Conservation (phyloP, 2,888 invertebrate species). For the Scotopteryx bipunctaria region DNA sequence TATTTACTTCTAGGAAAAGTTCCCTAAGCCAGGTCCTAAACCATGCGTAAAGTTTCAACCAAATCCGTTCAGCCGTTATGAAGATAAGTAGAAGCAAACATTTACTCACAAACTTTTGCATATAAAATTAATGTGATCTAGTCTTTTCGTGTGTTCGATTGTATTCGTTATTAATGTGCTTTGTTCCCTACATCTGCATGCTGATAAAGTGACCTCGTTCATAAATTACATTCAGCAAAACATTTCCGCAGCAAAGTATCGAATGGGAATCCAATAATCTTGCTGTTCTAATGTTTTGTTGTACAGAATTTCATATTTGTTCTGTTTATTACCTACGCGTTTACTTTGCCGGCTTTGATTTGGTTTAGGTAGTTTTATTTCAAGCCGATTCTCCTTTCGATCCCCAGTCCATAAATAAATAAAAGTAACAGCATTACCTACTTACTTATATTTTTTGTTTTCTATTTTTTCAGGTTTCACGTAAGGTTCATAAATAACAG, state of each 20-base stretch:
- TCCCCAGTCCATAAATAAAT: too few species aligned
- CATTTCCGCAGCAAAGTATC: constrained; percentile 40
- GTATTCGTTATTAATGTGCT: constrained; percentile 21
- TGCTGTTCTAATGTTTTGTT: constrained; percentile 20
- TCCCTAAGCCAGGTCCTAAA: too few species aligned
- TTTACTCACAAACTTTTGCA: too few species aligned
- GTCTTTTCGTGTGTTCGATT: not conserved
- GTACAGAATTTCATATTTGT: constrained; percentile 3
- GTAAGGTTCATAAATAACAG: not conserved
- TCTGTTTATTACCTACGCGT: not conserved
- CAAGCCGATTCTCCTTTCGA: not conserved
- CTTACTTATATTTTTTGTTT: not conserved
- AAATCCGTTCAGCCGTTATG: too few species aligned
- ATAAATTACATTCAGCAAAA: constrained; percentile 45
- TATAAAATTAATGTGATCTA: not conserved
- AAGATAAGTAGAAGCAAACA: too few species aligned
- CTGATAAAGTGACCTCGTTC: constrained; percentile 36
- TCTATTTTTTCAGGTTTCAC: not conserved
- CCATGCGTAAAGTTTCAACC: too few species aligned
- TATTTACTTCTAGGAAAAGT: too few species aligned
- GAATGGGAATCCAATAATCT: constrained; percentile 42
- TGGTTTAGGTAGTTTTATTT: not conserved
- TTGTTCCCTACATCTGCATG: constrained; percentile 34
- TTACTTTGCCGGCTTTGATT: not conserved
- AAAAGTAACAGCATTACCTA: too few species aligned